Conservation (phyloP, 2,888 invertebrate species). For the Mylabris sibirica region DNA sequence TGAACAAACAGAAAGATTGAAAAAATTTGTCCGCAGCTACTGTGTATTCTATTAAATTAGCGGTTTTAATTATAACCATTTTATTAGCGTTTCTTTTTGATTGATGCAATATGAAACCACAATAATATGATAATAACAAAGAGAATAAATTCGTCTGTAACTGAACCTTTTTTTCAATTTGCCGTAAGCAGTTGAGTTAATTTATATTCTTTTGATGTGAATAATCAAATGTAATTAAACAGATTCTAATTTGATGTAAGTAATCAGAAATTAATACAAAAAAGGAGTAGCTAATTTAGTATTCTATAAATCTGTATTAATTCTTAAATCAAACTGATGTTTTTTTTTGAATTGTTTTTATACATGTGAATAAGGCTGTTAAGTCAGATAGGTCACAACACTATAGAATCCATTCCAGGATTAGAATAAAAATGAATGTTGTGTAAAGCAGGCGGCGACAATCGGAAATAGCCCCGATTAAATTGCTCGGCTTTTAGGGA, state of each 20-base stretch:
- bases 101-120: constrained; percentile 17
- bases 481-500: constrained; percentile 32
- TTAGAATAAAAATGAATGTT: constrained; percentile 53
- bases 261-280: no score
- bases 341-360: constrained; percentile 23
- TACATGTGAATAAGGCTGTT: constrained; percentile 27
- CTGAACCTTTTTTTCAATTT: constrained; percentile 29
- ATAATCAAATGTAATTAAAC: constrained; percentile 32
- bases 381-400: constrained; percentile 41
- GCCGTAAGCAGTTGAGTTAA: constrained; percentile 26
- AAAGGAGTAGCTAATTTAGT: no score
- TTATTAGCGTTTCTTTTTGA: background rate
- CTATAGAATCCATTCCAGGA: constrained; percentile 42
- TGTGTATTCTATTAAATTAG: constrained; percentile 17
- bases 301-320: no score
- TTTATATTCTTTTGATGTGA: constrained; percentile 30
- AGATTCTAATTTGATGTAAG: no score
- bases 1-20: constrained; percentile 1
- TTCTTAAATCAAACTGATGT: no score
- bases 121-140: constrained; percentile 29
- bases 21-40: constrained; percentile 17
- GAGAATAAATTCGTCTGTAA: constrained; percentile 28
- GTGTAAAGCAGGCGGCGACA: constrained; percentile 50
- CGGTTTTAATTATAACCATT: background rate
- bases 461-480: constrained; percentile 49